Conservation (phyloP, 2,888 invertebrate genomes). For the Pecten maximus region DNA sequence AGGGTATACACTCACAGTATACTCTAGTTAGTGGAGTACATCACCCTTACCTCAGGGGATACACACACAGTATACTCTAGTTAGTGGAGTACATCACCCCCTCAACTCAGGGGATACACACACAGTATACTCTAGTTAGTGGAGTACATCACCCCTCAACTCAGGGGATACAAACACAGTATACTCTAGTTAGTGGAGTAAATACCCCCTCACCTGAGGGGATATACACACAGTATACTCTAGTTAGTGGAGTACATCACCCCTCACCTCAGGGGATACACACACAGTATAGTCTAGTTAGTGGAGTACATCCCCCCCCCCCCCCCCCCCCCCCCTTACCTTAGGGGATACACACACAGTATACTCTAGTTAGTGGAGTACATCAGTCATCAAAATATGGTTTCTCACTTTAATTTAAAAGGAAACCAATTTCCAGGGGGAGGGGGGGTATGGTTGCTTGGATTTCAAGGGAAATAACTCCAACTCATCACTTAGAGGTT, state of each 20-base stretch:
- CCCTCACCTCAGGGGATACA: neutral
- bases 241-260: neutral
- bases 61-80: neutral
- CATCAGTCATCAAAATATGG: neutral
- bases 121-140: neutral
- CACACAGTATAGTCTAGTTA: neutral
- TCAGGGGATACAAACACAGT: no score
- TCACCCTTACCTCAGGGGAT: neutral
- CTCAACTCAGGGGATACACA: neutral
- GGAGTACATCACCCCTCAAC: neutral
- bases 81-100: neutral
- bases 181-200: neutral
- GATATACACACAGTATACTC: neutral
- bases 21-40: neutral
- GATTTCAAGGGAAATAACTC: neutral
- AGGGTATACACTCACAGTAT: neutral
- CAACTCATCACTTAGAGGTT: neutral
- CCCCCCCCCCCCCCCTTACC: neutral
- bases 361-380: neutral
- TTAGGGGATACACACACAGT: conserved; percentile 6
- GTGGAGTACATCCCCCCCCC: neutral
- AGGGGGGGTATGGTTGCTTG: no score
- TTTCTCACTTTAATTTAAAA: neutral
- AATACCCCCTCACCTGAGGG: neutral
- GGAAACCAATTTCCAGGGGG: no score